Evolutionary conservation across 2,888 invertebrate genomes (phyloP), one percentile per base, ranked within the genome.

Genomic region (Tachystola acroxantha): DNA sequence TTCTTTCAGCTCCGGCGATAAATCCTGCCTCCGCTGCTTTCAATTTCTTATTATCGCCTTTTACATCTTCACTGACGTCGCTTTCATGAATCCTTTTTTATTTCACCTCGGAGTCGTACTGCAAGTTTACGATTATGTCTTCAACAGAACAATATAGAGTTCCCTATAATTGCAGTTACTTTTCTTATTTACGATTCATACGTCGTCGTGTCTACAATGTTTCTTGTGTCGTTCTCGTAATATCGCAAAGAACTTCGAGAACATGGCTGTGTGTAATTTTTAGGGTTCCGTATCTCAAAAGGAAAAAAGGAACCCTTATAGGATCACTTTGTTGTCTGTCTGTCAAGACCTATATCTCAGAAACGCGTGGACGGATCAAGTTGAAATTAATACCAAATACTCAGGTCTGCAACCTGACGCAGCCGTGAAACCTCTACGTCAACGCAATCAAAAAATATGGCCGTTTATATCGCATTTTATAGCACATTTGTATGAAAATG

Each of bases 11-110:
- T 64, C 51, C 55, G 57, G 55, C 80, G 64, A 72, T 79, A 79
- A 79, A 71, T 78, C 71, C 60, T 58, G 64, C 57, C 57, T 63
- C 56, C 27, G 24, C 65, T 59, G 52, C 59, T 57, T 65, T 69
- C 70, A 62, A 69, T 73, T 75, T 74, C 77, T 70, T 77, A 74
- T 75, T 77, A 79, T 78, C 75, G 64, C 67, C 70, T 66, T 66
- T 73, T 69, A 75, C 70, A 78, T 80, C 76, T 76, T 71, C 56
- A 63, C 68, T 64, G 46, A 48, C 49, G 43, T 52, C 59, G 46
- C 55, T 53, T 60, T 64, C 60, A 55, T 55, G 51, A 57, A 65
- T 64, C 50, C 54, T 51, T 50, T 69, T 67, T 61, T 60, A 53
- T 58, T 56, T 58, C 27, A 27, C 27, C 50, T 52, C 54, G 54